Conservation (phyloP, 1,140 invertebrate genomes). For the Ceratitis capitata region DNA sequence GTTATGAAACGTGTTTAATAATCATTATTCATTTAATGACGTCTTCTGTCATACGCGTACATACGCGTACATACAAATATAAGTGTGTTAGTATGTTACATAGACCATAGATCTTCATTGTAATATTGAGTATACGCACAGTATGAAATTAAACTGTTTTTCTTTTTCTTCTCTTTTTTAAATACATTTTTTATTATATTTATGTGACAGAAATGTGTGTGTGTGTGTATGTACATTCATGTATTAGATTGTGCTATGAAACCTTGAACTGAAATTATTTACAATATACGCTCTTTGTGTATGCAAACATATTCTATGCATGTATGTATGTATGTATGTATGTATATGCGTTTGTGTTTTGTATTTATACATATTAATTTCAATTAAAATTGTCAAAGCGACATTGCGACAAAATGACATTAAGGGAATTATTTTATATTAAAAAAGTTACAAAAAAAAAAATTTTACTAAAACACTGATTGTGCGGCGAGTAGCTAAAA, state of each 20-base stretch:
- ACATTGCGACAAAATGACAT: conserved; percentile 14
- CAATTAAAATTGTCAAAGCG: conserved; percentile 24
- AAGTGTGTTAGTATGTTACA: too few relatives aligned
- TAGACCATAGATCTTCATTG: conserved; percentile 27
- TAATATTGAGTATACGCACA: background rate
- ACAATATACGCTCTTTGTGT: background rate
- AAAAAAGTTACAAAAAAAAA: background rate
- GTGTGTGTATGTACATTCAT: background rate
- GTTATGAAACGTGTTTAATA: conserved; percentile 27
- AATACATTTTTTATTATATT: background rate
- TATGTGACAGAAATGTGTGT: background rate
- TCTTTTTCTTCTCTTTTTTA: background rate
- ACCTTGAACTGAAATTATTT: conserved; percentile 28
- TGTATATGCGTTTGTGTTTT: background rate
- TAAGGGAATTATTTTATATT: conserved; percentile 26
- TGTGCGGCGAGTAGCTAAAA: background rate
- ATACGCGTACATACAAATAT: too few relatives aligned
- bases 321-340: too few relatives aligned
- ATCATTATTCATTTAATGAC: conserved; percentile 26
- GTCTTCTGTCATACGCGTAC: background rate
- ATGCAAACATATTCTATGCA: background rate
- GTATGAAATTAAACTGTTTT: too few relatives aligned
- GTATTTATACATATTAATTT: conserved; percentile 1
- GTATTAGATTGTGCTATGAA: background rate
- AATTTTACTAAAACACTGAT: conserved; percentile 26